phyloP scores from a whole-genome alignment of 2,113 vertebrate genomes.

The Anarhynchus alexandrinus region DNA sequence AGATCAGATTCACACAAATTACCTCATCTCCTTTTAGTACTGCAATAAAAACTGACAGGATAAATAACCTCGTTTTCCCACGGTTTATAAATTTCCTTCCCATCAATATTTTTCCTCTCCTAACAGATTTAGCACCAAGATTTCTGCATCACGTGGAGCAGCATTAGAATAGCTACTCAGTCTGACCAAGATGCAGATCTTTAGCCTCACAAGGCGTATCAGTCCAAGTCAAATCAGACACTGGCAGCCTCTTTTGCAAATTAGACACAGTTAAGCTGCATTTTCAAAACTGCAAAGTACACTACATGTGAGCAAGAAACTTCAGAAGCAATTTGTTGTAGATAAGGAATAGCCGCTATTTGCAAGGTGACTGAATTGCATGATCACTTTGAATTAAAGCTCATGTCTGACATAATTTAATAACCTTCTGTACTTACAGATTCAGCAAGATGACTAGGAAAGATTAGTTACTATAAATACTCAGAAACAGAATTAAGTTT shows the following conservation, averaged over 20 bases:
- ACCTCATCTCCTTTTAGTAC: not conserved
- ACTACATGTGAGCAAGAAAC: not conserved
- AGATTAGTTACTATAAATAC: constrained; percentile 27
- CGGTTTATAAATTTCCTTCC: not conserved
- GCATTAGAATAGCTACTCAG: not conserved
- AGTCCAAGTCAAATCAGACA: not conserved
- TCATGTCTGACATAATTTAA: not conserved
- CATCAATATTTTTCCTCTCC: not conserved
- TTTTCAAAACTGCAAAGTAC: not conserved
- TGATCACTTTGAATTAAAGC: not conserved
- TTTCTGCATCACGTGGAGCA: not conserved
- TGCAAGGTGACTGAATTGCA: not conserved
- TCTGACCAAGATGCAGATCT: not conserved
- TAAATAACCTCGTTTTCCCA: not conserved
- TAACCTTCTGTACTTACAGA: not conserved
- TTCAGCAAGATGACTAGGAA: not conserved
- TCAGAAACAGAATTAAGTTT: not conserved
- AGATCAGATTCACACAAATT: not conserved
- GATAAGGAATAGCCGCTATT: not conserved
- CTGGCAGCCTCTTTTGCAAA: not conserved
- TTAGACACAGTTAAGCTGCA: not conserved
- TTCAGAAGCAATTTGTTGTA: not conserved
- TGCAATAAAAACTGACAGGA: not conserved
- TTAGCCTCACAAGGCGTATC: not conserved
- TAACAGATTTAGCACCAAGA: not conserved